Evolutionary conservation across 2,797 vertebrate genomes (phyloP).

Genomic region (Anolis apletophallus): DNA sequence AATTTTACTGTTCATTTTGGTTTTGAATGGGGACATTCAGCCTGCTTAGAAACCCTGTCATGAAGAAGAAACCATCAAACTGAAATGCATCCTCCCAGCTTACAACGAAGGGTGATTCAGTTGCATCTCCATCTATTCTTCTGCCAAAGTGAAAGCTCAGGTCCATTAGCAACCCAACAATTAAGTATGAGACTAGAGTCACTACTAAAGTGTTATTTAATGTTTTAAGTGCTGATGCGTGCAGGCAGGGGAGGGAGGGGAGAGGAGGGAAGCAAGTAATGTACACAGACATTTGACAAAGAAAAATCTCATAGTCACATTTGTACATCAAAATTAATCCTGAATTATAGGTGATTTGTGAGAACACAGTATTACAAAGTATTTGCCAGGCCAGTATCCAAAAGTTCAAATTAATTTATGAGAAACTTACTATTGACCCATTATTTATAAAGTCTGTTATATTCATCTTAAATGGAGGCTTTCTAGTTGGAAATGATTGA

Average conservation of each 20-base stretch:
- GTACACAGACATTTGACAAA: constrained; percentile 43
- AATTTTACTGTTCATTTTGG: neutral
- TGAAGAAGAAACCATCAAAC: constrained; percentile 23
- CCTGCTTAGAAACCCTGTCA: no score
- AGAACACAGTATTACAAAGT: constrained; percentile 66
- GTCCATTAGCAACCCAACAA: constrained; percentile 12
- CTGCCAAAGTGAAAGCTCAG: neutral
- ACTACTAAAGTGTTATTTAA: constrained; percentile 54
- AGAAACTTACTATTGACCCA: constrained; percentile 70
- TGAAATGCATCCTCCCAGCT: constrained; percentile 59
- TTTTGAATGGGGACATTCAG: neutral
- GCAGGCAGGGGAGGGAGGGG: neutral
- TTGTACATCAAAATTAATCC: constrained; percentile 59
- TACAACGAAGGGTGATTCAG: constrained; percentile 50
- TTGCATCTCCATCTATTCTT: constrained; percentile 37
- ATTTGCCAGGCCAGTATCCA: constrained; percentile 68
- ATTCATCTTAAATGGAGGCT: constrained; percentile 63
- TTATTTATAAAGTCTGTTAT: constrained; percentile 75
- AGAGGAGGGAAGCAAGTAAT: neutral
- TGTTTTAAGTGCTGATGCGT: constrained; percentile 54
- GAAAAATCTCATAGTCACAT: constrained; percentile 59
- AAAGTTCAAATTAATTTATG: constrained; percentile 70
- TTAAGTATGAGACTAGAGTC: constrained; percentile 19
- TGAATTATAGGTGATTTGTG: constrained; percentile 68
- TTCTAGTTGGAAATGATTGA: constrained; percentile 67